phyloP scores from a whole-genome alignment of 2,113 vertebrate genomes.

The Rhizomys pruinosus region DNA sequence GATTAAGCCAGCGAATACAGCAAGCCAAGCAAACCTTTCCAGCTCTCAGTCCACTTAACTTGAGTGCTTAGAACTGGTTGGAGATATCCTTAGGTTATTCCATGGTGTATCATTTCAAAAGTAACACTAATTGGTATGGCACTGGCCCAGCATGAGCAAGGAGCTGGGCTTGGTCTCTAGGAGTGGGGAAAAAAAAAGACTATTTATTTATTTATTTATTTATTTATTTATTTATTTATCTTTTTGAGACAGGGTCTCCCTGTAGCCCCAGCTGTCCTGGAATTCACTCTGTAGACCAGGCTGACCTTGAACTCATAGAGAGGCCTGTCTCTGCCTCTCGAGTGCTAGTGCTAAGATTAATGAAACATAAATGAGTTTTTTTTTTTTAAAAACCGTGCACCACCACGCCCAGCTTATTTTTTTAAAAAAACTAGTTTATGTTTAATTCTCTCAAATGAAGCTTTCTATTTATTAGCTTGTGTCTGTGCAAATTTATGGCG shows the following conservation, averaged over 20 bases:
- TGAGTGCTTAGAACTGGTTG: not conserved
- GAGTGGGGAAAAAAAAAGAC: no score
- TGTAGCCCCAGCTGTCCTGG: no score
- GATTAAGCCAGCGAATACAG: not conserved
- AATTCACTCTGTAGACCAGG: no score
- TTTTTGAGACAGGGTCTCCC: no score
- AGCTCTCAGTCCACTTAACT: slow-evolving; percentile 15
- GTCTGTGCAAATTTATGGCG: not conserved
- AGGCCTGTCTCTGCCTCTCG: no score
- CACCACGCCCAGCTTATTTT: no score
- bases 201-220: no score
- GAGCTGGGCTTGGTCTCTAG: not conserved
- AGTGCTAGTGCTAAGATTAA: no score
- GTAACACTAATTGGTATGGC: not conserved
- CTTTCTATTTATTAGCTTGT: not conserved
- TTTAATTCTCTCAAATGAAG: not conserved
- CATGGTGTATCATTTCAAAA: not conserved
- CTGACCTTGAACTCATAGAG: no score
- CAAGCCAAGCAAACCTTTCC: not conserved
- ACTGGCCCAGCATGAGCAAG: not conserved
- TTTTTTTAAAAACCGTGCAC: no score
- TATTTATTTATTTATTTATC: no score
- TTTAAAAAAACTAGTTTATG: not conserved
- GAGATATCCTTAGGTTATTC: slow-evolving; percentile 14
- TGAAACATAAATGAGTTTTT: no score